A percentile compares a stretch with the other conserved stretches of the same genome.
These are phyloP conservation scores for Helobdella robusta DNA, from an alignment of 2,888 invertebrate species.

Conservation along the genomic window DNA sequence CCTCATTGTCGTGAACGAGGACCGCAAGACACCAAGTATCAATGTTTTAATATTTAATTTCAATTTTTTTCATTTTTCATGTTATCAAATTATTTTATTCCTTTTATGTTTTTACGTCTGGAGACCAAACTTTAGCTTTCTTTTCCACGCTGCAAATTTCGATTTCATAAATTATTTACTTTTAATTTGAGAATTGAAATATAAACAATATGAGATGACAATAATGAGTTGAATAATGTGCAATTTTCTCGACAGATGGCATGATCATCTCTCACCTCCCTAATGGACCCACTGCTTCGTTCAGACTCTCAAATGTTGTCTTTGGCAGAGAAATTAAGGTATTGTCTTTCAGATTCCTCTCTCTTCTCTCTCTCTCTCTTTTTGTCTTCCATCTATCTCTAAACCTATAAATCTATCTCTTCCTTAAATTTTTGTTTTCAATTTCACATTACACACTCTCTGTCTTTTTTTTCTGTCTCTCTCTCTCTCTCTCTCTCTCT, in stretches of 20 bases:
- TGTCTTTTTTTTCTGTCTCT: too few species aligned
- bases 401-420: not conserved
- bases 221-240: not conserved
- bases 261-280: conserved; percentile 86
- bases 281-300: conserved; percentile 91
- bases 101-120: too few species aligned
- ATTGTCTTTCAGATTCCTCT: not conserved
- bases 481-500: not conserved
- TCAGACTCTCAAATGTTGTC: conserved; percentile 81
- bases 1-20: conserved; percentile 66
- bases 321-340: conserved; percentile 51
- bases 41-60: too few species aligned
- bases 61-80: too few species aligned
- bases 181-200: not conserved
- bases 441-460: not conserved
- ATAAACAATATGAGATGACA: not conserved
- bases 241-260: conserved; percentile 59
- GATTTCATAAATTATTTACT: not conserved
- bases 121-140: too few species aligned
- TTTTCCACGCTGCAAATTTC: not conserved
- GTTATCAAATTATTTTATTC: too few species aligned
- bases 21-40: conserved; percentile 74
- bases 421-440: not conserved
- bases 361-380: not conserved
- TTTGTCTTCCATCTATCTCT: not conserved